Percentiles rank a stretch among this genome's conserved stretches.
These are phyloP conservation scores for Chelonus formosanus DNA, from an alignment of 2,888 invertebrate species.

Conservation along the genomic window DNA sequence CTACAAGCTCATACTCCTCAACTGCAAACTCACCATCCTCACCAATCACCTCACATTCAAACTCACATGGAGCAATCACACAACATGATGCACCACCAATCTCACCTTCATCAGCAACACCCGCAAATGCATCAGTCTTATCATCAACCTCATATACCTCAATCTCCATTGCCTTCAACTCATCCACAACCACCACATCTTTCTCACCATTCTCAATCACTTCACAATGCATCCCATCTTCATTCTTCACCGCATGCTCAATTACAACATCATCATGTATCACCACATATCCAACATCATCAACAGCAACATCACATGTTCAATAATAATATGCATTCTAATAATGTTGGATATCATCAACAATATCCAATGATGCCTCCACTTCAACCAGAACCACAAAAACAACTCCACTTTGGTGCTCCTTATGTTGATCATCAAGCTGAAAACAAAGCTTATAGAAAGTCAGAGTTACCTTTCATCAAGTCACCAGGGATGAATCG, in stretches of 20 bases:
- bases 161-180: constrained; percentile 19
- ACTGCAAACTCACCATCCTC: constrained; percentile 38
- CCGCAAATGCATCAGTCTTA: constrained; percentile 5
- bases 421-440: constrained; percentile 51
- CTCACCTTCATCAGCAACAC: constrained; percentile 10
- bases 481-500: constrained; percentile 62
- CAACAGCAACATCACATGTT: constrained; percentile 60
- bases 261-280: constrained; percentile 42
- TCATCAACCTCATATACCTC: constrained; percentile 19
- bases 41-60: constrained; percentile 52
- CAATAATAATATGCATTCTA: constrained; percentile 67
- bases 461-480: constrained; percentile 59
- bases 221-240: neutral
- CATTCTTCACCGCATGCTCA: constrained; percentile 57
- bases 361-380: constrained; percentile 44
- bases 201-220: constrained; percentile 16
- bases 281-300: constrained; percentile 45
- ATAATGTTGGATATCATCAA: constrained; percentile 66
- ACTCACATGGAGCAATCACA: constrained; percentile 57
- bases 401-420: constrained; percentile 52
- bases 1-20: constrained; percentile 47
- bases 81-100: constrained; percentile 35
- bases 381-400: constrained; percentile 49
- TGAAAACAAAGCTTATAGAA: constrained; percentile 56
- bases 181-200: constrained; percentile 14